Evolutionary conservation across 1,140 invertebrate species (phyloP).

Genomic region (Archivesica marissinica): DNA sequence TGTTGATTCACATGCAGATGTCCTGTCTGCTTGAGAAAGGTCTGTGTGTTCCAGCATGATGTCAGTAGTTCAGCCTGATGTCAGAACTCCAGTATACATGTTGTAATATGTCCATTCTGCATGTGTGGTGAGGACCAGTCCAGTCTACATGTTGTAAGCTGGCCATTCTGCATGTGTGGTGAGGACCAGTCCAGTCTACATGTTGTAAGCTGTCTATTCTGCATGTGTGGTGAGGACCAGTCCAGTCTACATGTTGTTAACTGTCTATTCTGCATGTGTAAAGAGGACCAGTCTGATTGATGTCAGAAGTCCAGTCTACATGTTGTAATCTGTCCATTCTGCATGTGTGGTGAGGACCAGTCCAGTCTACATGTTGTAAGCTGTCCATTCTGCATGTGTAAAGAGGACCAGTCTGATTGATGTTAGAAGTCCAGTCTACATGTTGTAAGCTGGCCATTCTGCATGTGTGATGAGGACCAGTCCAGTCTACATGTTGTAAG

Average conservation of each 20-base stretch:
- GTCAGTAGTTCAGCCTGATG: no score
- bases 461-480: not conserved
- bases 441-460: not conserved
- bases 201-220: no score
- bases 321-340: not conserved
- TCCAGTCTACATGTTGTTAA: no score
- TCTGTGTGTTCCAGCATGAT: not conserved
- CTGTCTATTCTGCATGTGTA: no score
- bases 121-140: no score
- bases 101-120: not conserved
- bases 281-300: slow-evolving; percentile 9
- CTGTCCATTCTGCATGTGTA: not conserved
- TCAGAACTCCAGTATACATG: not conserved
- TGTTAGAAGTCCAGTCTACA: not conserved
- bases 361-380: not conserved
- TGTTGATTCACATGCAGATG: no score
- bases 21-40: not conserved
- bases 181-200: no score
- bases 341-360: not conserved
- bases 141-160: no score
- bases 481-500: not conserved
- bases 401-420: not conserved
- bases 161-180: no score
- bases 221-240: no score
- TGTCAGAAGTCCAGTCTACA: not conserved